Base-by-base conservation (phyloP, 1,140 invertebrate species). In the Stenopsyche tienmushanensis region DNA sequence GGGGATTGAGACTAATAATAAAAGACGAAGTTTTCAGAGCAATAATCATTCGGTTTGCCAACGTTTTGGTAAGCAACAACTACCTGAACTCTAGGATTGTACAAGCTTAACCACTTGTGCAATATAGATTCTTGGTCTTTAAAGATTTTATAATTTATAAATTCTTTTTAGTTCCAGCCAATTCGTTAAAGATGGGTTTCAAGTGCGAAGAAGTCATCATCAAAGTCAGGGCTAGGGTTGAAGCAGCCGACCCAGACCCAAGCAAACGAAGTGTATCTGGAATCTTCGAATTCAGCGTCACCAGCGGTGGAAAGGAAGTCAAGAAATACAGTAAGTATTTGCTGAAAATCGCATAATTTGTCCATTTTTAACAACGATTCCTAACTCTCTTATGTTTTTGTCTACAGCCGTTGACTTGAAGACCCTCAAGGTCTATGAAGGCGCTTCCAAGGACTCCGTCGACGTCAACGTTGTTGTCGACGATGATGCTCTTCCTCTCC, bases 391-490 rank as follows among this genome's bases (percentile, higher is more conserved):
- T 52, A n/a, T 41, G 7, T 52, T 39, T 39, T 62, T 18, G 15
- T 13, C 50, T 57, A 10, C 47, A 70, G 69, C 62, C 25, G 49
- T 70, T 44, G 69, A 70, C 25, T 52, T 70, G 54, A 70, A 70
- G 62, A 58, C 49, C 15, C 44, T 70, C 1, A 42, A 64, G 39
- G 47, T 67, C 3, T 67, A 57, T 24, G 69, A 70, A 25, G 65
- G 62, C 2, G 3, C 47, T 24, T 70, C n/a, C 57, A 65, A 23
- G 10, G 57, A 20, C 13, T 24, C 42, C 1, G 18, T 39, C 8
- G 60, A 64, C 9, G 55, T 67, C n/a, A 66, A 23, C 24, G 49
- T 70, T 42, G 55, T 49, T 26, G 52, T 65, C 0, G 69, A 70
- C 18, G 69, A 70, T 41, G 42, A 49, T 8, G 23, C 50, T 25